These are phyloP conservation scores for Phrynosoma blainvillii DNA, from an alignment of 2,113 vertebrate genomes.

Conservation along the genomic window DNA sequence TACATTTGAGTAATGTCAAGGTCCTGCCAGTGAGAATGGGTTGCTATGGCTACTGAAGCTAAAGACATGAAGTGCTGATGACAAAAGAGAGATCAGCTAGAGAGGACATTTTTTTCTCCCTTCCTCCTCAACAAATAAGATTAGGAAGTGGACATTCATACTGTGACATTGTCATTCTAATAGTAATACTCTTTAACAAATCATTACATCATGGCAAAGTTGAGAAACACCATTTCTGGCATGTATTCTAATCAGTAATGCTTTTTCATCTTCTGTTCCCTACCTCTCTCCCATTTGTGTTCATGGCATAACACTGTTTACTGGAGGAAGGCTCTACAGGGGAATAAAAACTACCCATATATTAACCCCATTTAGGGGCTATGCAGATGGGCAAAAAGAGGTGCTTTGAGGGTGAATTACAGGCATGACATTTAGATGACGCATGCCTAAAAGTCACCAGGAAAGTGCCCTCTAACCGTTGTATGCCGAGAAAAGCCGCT, in stretches of 20 bases:
- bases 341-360: neutral
- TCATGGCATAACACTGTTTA: neutral
- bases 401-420: no score
- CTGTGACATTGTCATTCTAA: neutral
- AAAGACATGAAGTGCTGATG: constrained; percentile 42
- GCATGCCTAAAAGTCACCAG: no score
- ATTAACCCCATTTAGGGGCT: constrained; percentile 12
- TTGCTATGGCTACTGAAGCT: constrained; percentile 63
- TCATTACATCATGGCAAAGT: neutral
- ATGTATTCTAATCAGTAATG: neutral
- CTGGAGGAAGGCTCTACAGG: neutral
- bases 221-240: neutral
- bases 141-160: neutral
- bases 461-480: no score
- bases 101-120: neutral
- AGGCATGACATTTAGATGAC: no score
- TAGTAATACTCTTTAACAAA: neutral
- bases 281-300: neutral
- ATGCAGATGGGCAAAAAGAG: no score
- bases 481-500: no score
- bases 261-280: neutral
- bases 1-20: neutral
- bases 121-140: neutral
- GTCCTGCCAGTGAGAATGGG: constrained; percentile 5
- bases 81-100: neutral